Evolutionary conservation across 2,113 vertebrate genomes (phyloP).

Genomic region (Xyliphius kryptos): DNA sequence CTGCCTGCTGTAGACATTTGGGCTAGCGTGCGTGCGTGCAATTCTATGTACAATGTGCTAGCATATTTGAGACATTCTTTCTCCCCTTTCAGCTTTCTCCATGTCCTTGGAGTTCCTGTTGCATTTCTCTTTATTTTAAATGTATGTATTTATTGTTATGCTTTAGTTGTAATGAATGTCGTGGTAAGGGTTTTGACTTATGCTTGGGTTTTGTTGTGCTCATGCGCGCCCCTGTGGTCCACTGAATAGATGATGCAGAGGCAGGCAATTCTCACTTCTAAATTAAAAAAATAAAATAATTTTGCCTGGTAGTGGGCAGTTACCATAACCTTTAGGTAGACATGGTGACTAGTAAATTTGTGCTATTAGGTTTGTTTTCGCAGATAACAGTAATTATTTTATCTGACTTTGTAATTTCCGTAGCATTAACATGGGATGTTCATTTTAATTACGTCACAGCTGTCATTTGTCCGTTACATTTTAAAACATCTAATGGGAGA

Average conservation of each 20-base stretch:
- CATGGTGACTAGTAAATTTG: slow-evolving; percentile 10
- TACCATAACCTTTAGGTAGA: not conserved
- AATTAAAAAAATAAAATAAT: too few relatives aligned
- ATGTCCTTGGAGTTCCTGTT: not conserved
- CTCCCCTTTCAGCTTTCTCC: slow-evolving; percentile 14
- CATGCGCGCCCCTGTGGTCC: slow-evolving; percentile 2
- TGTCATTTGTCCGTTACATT: too few relatives aligned
- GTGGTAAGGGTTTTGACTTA: slow-evolving; percentile 10
- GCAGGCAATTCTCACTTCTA: slow-evolving; percentile 8
- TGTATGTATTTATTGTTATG: slow-evolving; percentile 36
- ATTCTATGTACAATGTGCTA: not conserved
- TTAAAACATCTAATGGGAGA: too few relatives aligned
- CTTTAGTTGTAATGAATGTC: slow-evolving; percentile 16
- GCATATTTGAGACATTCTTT: not conserved
- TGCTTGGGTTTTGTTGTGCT: slow-evolving; percentile 4
- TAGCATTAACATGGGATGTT: too few relatives aligned
- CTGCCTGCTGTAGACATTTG: slow-evolving; percentile 20
- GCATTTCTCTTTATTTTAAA: not conserved
- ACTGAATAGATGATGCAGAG: not conserved
- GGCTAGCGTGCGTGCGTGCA: not conserved
- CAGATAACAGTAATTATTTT: slow-evolving; percentile 2
- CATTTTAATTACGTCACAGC: too few relatives aligned
- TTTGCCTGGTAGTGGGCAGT: slow-evolving; percentile 14
- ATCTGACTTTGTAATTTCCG: slow-evolving; percentile 1
- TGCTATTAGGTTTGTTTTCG: slow-evolving; percentile 7